Evolutionary conservation across 2,797 vertebrate genomes (phyloP).

Genomic region (Enteromius argenteus): DNA sequence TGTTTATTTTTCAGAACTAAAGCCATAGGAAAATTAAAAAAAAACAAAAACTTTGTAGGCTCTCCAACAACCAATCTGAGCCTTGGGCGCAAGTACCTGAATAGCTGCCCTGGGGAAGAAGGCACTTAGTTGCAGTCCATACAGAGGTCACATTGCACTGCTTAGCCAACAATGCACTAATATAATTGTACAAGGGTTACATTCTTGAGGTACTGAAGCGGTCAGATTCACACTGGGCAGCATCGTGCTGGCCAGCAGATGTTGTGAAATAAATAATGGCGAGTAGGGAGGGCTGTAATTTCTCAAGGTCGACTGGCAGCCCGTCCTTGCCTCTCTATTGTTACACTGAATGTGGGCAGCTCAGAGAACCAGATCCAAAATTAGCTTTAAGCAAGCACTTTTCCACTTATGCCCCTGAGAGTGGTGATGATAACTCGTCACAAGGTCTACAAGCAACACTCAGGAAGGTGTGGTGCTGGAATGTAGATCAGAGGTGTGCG

Average conservation of each 20-base stretch:
- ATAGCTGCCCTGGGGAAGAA: not conserved
- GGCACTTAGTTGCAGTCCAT: slow-evolving; percentile 39
- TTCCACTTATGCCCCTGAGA: slow-evolving; percentile 61
- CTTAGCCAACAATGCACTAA: slow-evolving; percentile 54
- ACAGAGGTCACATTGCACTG: slow-evolving; percentile 50
- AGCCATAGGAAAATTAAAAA: not conserved
- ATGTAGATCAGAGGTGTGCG: slow-evolving; percentile 55
- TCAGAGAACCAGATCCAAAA: slow-evolving; percentile 66
- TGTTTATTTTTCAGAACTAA: not conserved
- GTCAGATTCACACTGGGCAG: slow-evolving; percentile 42
- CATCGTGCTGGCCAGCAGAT: slow-evolving; percentile 33
- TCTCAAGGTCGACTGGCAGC: slow-evolving; percentile 55
- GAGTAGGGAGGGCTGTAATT: slow-evolving; percentile 42
- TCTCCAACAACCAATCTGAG: not conserved
- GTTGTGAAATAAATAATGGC: slow-evolving; percentile 60
- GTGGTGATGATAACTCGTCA: slow-evolving; percentile 67
- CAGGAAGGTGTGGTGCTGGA: slow-evolving; percentile 52
- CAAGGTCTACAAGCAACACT: slow-evolving; percentile 61
- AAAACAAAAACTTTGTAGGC: not conserved
- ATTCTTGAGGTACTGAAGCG: slow-evolving; percentile 50
- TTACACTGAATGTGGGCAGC: slow-evolving; percentile 59
- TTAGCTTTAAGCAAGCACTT: slow-evolving; percentile 62
- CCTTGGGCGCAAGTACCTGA: slow-evolving; percentile 8
- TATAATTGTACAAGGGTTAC: slow-evolving; percentile 61
- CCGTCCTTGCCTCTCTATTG: slow-evolving; percentile 45